Base-by-base conservation (phyloP, 1,140 invertebrate species). In the Papilio helenus region DNA sequence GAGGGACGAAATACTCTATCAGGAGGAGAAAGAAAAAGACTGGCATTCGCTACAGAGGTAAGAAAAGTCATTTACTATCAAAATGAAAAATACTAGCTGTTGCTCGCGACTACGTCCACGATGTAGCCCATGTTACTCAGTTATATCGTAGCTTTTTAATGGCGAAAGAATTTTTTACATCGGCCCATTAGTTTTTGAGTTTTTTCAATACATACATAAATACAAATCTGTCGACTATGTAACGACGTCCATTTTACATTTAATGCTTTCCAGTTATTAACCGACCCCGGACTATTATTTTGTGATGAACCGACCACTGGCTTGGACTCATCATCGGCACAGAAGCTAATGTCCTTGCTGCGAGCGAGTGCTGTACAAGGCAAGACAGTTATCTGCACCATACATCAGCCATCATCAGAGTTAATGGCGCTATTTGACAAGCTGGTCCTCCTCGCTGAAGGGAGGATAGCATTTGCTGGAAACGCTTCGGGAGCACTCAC, bases 281-380 rank as follows among this genome's bases (percentile, higher is more conserved):
- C 98, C 14, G 97, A 99, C 95, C 99, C 99, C 0, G 96, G 97
- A 3, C 95, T 99, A 42, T 93, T 99, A 80, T 99, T 99, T 92
- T 98, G 99, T 90, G 99, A 99, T 90, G 99, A 99, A 88, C 98
- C 99, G 5, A 99, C 99, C 0, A 99, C 97, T 0, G 97, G 99
- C 0, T 92, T 99, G 65, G 99, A 99, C 91, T 98, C 98, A 0
- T 98, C 97, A 86, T 99, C 98, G 87, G 99, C 99, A 0, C 96
- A 97, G 84, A 98, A 98, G 90, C 93, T 99, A 65, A 96, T 99
- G n/a, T 94, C 95, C 3, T 96, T 97, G 84, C 95, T 98, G 89
- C 96, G 96, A 58, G 93, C 94, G 34, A 96, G 97, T 88, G 96
- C 96, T 1, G 89, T 91, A 1, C 90, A 95, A 18, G 97, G 98